Evolutionary conservation across 2,113 vertebrate species (phyloP), one percentile per base, ranked within the genome.

Genomic region (Athene cunicularia): DNA sequence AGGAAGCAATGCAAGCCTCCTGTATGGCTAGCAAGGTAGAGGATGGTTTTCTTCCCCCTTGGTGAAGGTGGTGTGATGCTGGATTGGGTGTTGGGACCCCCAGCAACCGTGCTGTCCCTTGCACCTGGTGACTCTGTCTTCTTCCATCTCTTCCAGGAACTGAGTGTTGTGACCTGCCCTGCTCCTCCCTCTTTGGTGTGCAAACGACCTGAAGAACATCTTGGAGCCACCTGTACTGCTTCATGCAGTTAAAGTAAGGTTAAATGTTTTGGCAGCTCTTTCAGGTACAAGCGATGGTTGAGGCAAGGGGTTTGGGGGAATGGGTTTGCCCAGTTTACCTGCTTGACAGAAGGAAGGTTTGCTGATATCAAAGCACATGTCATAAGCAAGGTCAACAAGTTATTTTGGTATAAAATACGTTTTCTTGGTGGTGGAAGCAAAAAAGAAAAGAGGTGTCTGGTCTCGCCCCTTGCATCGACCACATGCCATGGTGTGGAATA

Each of bases 201-300:
- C 52, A 64, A 91, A 63, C 43, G 1, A 64, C 63, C 41, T 73
- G 76, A 96, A 73, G 94, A 82, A 96, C 76, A 6, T 79, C 85
- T 93, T 93, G 90, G 81, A 96, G 66, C 80, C 62, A 35, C 86
- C 86, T 83, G 75, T 87, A 94, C 96, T 97, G 97, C 97, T 98
- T 95, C 96, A 97, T 97, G 97, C 97, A 98, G 97, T 97, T 86
- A 77, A 96, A 97, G 96, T 98, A 98, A 98, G 96, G 30, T 75
- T 91, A 59, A 66, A 33, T 41, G 28, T 71, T 94, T 89, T 88
- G 74, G 58, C 41, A 75, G 67, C 75, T 81, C 62, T 86, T 88
- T 75, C 33, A 49, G 27, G n/a, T 68, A 27, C 32, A 68, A 39
- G 45, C 0, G 12, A 52, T 12, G 17, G 21, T 41, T 74, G 79